phyloP scores from a whole-genome alignment of 2,113 vertebrate genomes.

The Centropus bengalensis region DNA sequence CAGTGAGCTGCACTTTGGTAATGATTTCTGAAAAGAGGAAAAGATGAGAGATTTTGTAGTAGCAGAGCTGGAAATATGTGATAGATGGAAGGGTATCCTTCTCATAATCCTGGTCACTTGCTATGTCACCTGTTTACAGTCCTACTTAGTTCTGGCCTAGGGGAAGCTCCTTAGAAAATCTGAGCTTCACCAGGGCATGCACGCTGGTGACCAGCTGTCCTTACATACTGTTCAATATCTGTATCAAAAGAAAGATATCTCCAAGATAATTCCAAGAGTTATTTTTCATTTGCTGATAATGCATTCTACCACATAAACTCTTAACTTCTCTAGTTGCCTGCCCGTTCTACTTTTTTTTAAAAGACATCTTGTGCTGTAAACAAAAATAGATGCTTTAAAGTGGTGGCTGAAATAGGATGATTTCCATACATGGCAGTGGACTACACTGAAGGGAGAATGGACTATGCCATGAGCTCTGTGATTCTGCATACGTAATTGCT shows the following conservation, averaged over 20 bases:
- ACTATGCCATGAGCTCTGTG: not conserved
- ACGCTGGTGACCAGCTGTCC: not conserved
- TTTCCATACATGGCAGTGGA: not conserved
- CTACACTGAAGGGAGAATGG: not conserved
- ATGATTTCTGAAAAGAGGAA: not conserved
- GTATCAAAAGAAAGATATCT: not conserved
- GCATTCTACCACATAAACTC: not conserved
- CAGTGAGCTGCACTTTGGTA: not conserved
- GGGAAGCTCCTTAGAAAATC: not conserved
- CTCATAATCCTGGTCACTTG: not conserved
- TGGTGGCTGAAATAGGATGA: not conserved
- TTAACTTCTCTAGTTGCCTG: not conserved
- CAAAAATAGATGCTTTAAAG: not conserved
- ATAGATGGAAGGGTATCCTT: not conserved
- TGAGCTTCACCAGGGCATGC: not conserved
- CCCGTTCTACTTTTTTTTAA: not conserved
- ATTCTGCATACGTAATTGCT: not conserved
- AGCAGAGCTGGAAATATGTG: not conserved
- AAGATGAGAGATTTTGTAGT: not conserved
- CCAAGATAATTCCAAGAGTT: not conserved
- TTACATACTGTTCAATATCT: not conserved
- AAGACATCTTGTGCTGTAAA: not conserved
- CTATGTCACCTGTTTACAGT: not conserved
- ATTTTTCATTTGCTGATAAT: not conserved
- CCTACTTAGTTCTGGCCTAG: not conserved